phyloP scores from a whole-genome alignment of 2,888 invertebrate species.

The Acronicta aceris region DNA sequence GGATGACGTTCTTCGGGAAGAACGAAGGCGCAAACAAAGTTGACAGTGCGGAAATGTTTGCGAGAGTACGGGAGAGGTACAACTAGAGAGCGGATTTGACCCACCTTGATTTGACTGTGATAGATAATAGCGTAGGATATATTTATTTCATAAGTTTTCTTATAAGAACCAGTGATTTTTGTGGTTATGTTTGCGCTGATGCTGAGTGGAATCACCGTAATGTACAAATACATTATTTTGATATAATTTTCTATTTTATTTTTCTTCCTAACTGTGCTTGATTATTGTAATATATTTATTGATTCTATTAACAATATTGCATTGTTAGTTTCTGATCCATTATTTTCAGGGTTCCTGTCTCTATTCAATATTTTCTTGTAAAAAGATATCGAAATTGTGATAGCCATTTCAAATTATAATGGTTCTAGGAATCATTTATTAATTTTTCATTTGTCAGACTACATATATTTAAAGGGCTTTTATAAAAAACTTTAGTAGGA shows the following conservation, averaged over 20 bases:
- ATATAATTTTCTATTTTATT: constrained; percentile 31
- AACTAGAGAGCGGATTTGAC: constrained; percentile 55
- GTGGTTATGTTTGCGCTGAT: constrained; percentile 26
- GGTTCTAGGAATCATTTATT: not conserved
- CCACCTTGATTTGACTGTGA: constrained; percentile 62
- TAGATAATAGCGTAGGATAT: constrained; percentile 53
- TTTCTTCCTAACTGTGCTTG: constrained; percentile 8
- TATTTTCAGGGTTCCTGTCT: not conserved
- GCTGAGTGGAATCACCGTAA: constrained; percentile 41
- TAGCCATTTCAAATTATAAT: not conserved
- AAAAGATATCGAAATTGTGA: not conserved
- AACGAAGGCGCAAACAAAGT: constrained; percentile 82
- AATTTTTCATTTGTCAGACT: not conserved
- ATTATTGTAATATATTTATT: constrained; percentile 13
- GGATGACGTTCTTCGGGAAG: constrained; percentile 89
- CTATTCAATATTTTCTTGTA: not conserved
- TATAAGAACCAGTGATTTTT: constrained; percentile 52
- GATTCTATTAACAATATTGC: not conserved
- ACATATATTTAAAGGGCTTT: not conserved
- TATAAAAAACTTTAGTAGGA: constrained; percentile 15
- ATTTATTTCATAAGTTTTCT: constrained; percentile 42
- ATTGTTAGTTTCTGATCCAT: not conserved
- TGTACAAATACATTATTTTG: constrained; percentile 53
- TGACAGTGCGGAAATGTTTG: constrained; percentile 84
- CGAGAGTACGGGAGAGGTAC: constrained; percentile 82